A percentile compares a stretch with the other conserved stretches of the same genome.
Conservation (phyloP, 37 sponge, comb jelly and placozoan species). For the Spongilla lacustris region DNA sequence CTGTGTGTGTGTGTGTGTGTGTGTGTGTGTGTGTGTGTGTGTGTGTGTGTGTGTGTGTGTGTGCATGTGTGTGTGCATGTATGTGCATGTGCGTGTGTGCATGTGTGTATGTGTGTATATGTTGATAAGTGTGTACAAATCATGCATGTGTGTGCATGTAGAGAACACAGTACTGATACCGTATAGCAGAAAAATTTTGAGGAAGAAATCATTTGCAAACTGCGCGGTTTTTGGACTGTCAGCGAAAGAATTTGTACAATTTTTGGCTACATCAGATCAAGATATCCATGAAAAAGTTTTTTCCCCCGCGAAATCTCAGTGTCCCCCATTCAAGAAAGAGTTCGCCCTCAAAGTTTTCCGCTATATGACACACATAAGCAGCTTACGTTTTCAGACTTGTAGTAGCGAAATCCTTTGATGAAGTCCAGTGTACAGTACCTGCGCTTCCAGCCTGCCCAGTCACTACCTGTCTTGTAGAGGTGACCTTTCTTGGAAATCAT, state of each 20-base stretch:
- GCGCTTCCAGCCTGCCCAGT: slow-evolving; percentile 78
- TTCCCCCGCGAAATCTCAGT: too few species aligned
- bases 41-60: neutral
- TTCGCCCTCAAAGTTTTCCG: too few species aligned
- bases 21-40: neutral
- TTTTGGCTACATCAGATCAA: too few species aligned
- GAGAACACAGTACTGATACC: too few species aligned
- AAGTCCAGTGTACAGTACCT: slow-evolving; percentile 63
- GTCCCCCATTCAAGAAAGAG: too few species aligned
- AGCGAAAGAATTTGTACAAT: too few species aligned
- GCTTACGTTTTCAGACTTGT: slow-evolving; percentile 73
- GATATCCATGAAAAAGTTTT: too few species aligned
- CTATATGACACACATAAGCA: neutral
- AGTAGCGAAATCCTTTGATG: slow-evolving; percentile 64
- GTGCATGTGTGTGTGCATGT: neutral
- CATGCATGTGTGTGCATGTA: neutral
- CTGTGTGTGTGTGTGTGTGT: slow-evolving; percentile 7
- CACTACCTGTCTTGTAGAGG: slow-evolving; percentile 75
- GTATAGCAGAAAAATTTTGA: too few species aligned
- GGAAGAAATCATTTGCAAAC: too few species aligned
- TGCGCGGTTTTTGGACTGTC: too few species aligned
- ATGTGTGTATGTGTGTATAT: neutral
- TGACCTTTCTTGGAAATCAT: slow-evolving; percentile 49
- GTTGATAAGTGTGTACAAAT: neutral
- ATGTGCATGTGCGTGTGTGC: neutral